phyloP scores from a whole-genome alignment of 2,888 invertebrate genomes.

The Drosophila longiperda region DNA sequence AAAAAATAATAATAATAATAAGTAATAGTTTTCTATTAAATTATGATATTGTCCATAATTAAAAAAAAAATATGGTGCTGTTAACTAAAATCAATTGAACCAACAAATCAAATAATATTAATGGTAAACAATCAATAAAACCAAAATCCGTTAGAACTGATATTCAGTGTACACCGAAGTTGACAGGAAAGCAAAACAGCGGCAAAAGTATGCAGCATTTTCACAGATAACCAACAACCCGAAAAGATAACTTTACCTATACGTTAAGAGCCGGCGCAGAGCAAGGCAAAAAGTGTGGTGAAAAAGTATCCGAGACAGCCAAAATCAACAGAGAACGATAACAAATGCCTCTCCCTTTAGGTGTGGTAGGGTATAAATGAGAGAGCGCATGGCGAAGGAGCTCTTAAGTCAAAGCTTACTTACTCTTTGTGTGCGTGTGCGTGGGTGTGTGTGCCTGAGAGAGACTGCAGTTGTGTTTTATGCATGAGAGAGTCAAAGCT shows the following conservation, averaged over 20 bases:
- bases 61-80: neutral
- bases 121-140: neutral
- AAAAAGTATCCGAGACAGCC: conserved; percentile 37
- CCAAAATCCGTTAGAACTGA: neutral
- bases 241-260: conserved; percentile 31
- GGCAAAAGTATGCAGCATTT: conserved; percentile 65
- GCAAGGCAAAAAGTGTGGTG: conserved; percentile 66
- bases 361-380: neutral
- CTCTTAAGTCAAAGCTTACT: neutral
- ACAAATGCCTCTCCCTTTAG: neutral
- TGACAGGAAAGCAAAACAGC: conserved; percentile 55
- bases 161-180: conserved; percentile 54
- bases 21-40: neutral
- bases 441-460: neutral
- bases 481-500: neutral
- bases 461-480: conserved; percentile 21
- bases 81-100: neutral
- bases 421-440: conserved; percentile 26
- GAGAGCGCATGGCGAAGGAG: conserved; percentile 1
- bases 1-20: no score
- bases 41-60: neutral
- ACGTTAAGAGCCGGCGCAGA: conserved; percentile 66
- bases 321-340: conserved; percentile 8
- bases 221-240: conserved; percentile 17
- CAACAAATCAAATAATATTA: neutral